Conservation (phyloP, 2,797 vertebrate genomes). For the Anas georgica region DNA sequence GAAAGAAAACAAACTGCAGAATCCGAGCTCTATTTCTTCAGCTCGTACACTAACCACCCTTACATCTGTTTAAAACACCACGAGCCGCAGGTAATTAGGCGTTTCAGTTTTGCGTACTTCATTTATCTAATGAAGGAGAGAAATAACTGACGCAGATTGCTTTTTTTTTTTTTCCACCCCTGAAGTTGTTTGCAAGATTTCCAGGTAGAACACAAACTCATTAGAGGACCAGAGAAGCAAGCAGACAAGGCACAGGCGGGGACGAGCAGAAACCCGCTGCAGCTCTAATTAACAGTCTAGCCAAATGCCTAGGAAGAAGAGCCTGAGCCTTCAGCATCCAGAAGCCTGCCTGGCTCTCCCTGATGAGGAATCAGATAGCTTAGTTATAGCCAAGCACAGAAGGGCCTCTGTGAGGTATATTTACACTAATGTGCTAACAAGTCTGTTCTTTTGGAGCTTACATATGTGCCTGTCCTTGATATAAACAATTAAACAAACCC, state of each 20-base stretch:
- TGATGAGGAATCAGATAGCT: background rate
- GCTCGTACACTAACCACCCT: background rate
- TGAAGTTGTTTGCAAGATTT: conserved; percentile 2
- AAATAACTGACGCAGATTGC: background rate
- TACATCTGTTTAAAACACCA: background rate
- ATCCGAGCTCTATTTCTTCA: background rate
- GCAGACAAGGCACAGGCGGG: background rate
- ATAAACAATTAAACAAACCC: background rate
- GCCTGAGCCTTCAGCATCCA: background rate
- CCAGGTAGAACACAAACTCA: conserved; percentile 48
- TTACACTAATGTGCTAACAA: background rate
- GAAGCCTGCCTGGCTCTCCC: background rate
- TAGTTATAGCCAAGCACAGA: background rate
- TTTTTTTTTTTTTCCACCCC: background rate
- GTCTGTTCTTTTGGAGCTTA: background rate
- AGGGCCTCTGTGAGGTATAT: background rate
- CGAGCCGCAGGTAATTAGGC: background rate
- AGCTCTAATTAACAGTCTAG: conserved; percentile 57
- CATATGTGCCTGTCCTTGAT: background rate
- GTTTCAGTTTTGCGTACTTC: background rate
- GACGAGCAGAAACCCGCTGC: background rate
- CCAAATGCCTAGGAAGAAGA: background rate
- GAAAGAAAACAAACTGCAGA: background rate
- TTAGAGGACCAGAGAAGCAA: conserved; percentile 12
- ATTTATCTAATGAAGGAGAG: background rate